These are phyloP conservation scores for Pogonomyrmex californicus DNA, from an alignment of 1,140 invertebrate species.

Conservation along the genomic window DNA sequence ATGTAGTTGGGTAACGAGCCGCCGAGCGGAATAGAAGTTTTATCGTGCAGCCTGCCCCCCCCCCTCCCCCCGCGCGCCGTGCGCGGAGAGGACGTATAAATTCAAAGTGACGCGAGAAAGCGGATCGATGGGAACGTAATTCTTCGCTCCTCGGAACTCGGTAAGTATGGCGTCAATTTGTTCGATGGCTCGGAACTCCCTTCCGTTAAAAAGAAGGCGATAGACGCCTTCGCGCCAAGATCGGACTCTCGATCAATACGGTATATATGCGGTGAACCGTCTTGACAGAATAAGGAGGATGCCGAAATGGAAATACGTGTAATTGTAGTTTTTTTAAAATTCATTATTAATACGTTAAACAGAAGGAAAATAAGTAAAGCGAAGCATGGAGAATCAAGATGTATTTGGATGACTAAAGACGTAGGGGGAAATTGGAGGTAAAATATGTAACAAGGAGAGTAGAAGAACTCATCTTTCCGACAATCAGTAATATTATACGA, in stretches of 20 bases:
- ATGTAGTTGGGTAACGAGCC: constrained; percentile 64
- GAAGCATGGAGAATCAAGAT: background rate
- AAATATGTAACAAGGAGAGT: constrained; percentile 10
- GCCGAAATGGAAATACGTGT: too few relatives aligned
- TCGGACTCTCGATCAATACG: constrained; percentile 56
- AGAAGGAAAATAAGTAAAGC: background rate
- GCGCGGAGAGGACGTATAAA: constrained; percentile 60
- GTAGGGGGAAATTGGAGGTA: background rate
- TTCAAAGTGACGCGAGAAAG: constrained; percentile 64
- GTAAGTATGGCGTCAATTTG: constrained; percentile 64
- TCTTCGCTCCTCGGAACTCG: constrained; percentile 63
- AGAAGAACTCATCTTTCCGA: constrained; percentile 60
- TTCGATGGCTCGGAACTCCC: constrained; percentile 60
- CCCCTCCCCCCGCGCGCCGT: background rate
- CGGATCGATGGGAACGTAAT: constrained; percentile 66
- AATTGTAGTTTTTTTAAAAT: constrained; percentile 10
- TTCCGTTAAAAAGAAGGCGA: constrained; percentile 66
- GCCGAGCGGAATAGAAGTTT: constrained; percentile 64
- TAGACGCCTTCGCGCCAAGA: constrained; percentile 54
- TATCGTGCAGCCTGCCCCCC: constrained; percentile 54
- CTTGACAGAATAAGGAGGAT: constrained; percentile 29
- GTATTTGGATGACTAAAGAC: background rate
- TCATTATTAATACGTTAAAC: constrained; percentile 9
- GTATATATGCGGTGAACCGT: constrained; percentile 31
- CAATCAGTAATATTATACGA: constrained; percentile 77